These are phyloP conservation scores for Megalops atlanticus DNA, from an alignment of 2,113 vertebrate species.

Conservation along the genomic window DNA sequence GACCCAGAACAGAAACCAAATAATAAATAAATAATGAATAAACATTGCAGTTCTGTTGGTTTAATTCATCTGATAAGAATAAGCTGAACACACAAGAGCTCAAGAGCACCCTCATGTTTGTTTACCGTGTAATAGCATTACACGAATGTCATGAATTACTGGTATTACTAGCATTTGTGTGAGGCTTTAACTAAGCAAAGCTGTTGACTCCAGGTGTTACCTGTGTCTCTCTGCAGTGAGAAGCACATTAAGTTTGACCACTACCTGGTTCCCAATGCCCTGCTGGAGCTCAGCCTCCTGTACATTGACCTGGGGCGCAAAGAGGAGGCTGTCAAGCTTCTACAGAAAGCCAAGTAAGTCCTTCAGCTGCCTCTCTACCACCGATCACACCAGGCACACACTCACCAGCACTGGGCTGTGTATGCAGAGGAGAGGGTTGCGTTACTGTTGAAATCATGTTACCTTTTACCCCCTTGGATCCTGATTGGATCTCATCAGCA, in stretches of 20 bases:
- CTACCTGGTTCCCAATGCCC: constrained; percentile 75
- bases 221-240: constrained; percentile 59
- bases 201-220: background rate
- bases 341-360: constrained; percentile 77
- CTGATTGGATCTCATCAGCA: too few relatives aligned
- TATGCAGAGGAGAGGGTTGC: too few relatives aligned
- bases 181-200: background rate
- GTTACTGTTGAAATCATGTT: too few relatives aligned
- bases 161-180: too few relatives aligned
- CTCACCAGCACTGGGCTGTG: too few relatives aligned
- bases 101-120: too few relatives aligned
- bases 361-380: background rate
- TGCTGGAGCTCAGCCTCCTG: constrained; percentile 76
- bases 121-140: too few relatives aligned
- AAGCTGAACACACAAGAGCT: too few relatives aligned
- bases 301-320: constrained; percentile 67
- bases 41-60: background rate
- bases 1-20: too few relatives aligned
- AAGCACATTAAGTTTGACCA: constrained; percentile 78
- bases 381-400: background rate
- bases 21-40: background rate
- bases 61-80: too few relatives aligned
- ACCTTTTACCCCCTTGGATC: too few relatives aligned
- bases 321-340: constrained; percentile 70
- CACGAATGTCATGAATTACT: too few relatives aligned